Percentiles rank a stretch among this genome's conserved stretches.
Conservation (phyloP, 2,888 invertebrate species). For the Pandemis cinnamomeana region DNA sequence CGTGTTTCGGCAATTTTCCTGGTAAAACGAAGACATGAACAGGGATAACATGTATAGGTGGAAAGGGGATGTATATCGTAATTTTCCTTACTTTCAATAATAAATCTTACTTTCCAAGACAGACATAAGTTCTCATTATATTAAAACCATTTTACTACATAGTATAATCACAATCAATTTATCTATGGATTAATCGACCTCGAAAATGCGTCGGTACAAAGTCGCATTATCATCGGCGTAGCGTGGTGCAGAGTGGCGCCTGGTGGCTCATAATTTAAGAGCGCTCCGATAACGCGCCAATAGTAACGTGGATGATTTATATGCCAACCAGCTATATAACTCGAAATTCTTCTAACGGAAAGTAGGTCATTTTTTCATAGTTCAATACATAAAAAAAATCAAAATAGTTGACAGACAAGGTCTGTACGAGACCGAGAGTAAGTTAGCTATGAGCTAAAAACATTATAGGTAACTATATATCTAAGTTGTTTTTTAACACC, state of each 20-base stretch:
- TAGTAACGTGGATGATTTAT: constrained; percentile 10
- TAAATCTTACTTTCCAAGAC: background rate
- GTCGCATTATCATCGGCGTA: constrained; percentile 8
- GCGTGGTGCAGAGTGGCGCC: constrained; percentile 24
- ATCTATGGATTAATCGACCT: constrained; percentile 3
- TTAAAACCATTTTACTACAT: background rate
- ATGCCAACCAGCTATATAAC: background rate
- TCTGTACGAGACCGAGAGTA: too few species aligned
- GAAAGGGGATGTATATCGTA: too few species aligned
- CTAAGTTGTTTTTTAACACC: too few species aligned
- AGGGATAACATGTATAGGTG: too few species aligned
- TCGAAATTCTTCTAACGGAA: background rate
- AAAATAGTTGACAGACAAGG: too few species aligned
- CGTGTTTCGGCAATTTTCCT: background rate
- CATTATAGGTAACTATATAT: too few species aligned
- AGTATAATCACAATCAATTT: constrained; percentile 13
- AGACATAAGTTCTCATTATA: background rate
- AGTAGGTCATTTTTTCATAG: background rate
- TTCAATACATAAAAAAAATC: too few species aligned
- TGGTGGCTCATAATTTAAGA: constrained; percentile 30
- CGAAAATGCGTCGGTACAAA: constrained; percentile 5
- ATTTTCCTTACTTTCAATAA: background rate
- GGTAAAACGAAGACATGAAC: too few species aligned
- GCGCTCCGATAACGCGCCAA: constrained; percentile 11
- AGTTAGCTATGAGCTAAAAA: too few species aligned